Evolutionary conservation across 2,797 vertebrate species (phyloP), one percentile per base, ranked within the genome.

Genomic region (Schizopygopsis malacanthus): DNA sequence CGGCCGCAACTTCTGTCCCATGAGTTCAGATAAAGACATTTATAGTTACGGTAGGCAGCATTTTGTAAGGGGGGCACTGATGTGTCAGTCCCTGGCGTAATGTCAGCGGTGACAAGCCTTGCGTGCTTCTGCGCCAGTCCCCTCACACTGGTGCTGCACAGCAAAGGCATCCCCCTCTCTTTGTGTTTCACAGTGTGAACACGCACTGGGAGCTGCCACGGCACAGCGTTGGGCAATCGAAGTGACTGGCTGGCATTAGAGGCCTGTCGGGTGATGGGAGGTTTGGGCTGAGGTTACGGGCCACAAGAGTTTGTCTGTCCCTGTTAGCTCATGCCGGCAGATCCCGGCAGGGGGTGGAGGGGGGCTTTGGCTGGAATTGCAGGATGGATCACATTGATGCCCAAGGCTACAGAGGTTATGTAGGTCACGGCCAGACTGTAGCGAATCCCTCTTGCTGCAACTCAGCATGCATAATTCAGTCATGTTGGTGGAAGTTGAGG

Each of bases 401-500:
- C 92, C 91, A 90, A 84, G 93, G 93, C 94, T 92, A 91, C 91
- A 90, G 94, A 93, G 95, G 95, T 95, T 95, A 95, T 95, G 94
- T 95, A 96, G 95, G 96, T 96, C 95, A 96, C n/a, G 87, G 87
- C 82, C 83, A 87, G 90, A 90, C 92, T 92, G 91, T 90, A 90
- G 90, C 79, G 79, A 93, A 93, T 93, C 92, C 92, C 92, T 87
- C 91, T 94, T 90, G 90, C 93, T 93, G 91, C 92, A 95, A 90
- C 92, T 87, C 91, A 85, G 85, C 92, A 96, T 96, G 91, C 93
- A 96, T 96, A 96, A 96, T 96, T 96, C 93, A 96, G 87, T 88
- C 92, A 88, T 91, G 78, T 81, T 78, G 91, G 93, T 93, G 93
- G 92, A 94, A 93, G 92, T 88, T 88, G 90, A 91, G 89, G 89